Evolutionary conservation across 1,140 invertebrate genomes (phyloP).

Genomic region (Xylocopa sonorina): DNA sequence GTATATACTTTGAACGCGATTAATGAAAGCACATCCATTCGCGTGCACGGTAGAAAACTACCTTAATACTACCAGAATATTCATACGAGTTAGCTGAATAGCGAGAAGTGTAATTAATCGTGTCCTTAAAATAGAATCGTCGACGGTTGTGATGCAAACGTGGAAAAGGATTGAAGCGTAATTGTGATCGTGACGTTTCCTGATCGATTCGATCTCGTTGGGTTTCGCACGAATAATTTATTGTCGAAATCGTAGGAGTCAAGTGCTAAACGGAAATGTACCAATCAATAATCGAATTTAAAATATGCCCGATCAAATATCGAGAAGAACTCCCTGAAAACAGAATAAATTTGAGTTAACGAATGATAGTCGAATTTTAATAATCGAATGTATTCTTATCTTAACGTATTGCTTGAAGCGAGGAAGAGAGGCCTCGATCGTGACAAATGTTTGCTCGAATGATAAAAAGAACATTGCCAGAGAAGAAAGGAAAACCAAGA

Average conservation of each 20-base stretch:
- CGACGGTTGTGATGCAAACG: constrained; percentile 20
- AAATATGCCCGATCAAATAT: not conserved
- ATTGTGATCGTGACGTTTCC: constrained; percentile 41
- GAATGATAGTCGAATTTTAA: too few relatives aligned
- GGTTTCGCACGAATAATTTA: constrained; percentile 49
- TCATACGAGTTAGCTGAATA: not conserved
- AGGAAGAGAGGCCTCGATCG: too few relatives aligned
- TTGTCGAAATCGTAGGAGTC: constrained; percentile 52
- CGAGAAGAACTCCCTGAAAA: too few relatives aligned
- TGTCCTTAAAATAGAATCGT: constrained; percentile 26
- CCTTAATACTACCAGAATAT: not conserved
- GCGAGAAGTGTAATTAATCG: constrained; percentile 35
- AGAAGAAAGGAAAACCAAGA: too few relatives aligned
- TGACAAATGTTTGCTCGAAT: too few relatives aligned
- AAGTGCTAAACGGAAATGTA: constrained; percentile 3
- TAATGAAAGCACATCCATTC: too few relatives aligned
- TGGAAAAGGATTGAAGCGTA: constrained; percentile 27
- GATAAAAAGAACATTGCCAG: too few relatives aligned
- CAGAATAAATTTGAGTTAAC: too few relatives aligned
- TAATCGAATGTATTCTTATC: too few relatives aligned
- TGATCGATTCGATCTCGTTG: constrained; percentile 25
- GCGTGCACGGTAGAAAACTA: too few relatives aligned
- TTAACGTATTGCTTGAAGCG: too few relatives aligned
- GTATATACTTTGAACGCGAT: too few relatives aligned
- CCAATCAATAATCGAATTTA: not conserved